Evolutionary conservation across 2,888 invertebrate genomes (phyloP).

Genomic region (Torymus tubicola): DNA sequence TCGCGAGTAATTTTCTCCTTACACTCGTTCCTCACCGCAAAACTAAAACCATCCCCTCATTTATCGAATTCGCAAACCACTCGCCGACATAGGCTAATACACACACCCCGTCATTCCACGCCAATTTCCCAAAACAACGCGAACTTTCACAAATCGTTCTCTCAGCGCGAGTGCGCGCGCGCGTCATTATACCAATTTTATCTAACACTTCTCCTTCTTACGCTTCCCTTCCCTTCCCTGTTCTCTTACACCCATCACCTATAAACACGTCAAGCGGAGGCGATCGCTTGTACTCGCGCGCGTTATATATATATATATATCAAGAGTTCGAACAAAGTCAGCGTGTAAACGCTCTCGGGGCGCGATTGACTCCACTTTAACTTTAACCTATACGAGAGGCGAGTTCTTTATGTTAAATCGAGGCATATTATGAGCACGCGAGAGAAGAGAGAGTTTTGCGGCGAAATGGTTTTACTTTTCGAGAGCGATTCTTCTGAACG

Average conservation of each 20-base stretch:
- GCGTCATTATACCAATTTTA: conserved; percentile 23
- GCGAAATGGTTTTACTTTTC: conserved; percentile 31
- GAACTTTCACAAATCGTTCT: no score
- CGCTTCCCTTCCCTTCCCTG: no score
- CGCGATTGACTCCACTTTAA: conserved; percentile 52
- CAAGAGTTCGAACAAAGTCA: conserved; percentile 21
- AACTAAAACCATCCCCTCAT: no score
- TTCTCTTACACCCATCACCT: no score
- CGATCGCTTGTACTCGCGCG: no score
- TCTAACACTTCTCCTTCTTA: conserved; percentile 13
- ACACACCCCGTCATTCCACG: no score
- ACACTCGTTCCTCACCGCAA: no score
- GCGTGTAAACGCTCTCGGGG: conserved; percentile 18
- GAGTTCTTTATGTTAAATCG: conserved; percentile 40
- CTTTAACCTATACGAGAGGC: conserved; percentile 17
- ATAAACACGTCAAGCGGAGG: no score
- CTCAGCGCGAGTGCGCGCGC: neutral
- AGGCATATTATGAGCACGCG: conserved; percentile 50
- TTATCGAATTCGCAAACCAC: no score
- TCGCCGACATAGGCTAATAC: no score
- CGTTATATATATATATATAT: neutral
- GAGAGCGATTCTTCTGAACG: conserved; percentile 33
- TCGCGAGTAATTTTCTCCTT: no score
- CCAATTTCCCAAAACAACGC: no score
- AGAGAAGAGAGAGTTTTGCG: conserved; percentile 1